phyloP scores from a whole-genome alignment of 1,140 invertebrate species.

The Sitophilus oryzae region DNA sequence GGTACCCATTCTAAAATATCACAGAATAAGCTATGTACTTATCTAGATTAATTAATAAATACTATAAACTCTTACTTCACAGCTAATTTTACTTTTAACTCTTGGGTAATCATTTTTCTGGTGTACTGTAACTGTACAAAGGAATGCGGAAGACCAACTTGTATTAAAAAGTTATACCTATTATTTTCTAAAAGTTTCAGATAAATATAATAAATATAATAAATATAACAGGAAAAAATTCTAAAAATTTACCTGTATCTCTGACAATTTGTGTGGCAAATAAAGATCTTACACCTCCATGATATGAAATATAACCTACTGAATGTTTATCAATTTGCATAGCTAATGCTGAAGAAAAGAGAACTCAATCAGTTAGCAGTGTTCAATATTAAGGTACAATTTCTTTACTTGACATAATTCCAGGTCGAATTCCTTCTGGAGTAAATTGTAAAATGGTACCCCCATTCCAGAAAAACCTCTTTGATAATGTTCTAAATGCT shows the following conservation, averaged over 20 bases:
- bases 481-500: conserved; percentile 64
- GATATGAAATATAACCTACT: conserved; percentile 80
- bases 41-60: not conserved
- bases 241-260: conserved; percentile 54
- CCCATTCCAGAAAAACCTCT: conserved; percentile 66
- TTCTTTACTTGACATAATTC: conserved; percentile 61
- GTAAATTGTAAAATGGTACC: conserved; percentile 66
- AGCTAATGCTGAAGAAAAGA: conserved; percentile 61
- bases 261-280: conserved; percentile 75
- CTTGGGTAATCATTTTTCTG: conserved; percentile 69
- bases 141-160: conserved; percentile 77
- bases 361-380: conserved; percentile 5
- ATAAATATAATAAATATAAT: conserved; percentile 2
- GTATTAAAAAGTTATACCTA: conserved; percentile 60
- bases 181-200: conserved; percentile 39
- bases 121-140: conserved; percentile 70
- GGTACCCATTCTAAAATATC: conserved; percentile 65
- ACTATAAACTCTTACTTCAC: conserved; percentile 60
- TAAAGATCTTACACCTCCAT: conserved; percentile 63
- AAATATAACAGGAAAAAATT: not conserved
- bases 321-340: conserved; percentile 80
- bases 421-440: conserved; percentile 62
- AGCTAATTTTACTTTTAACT: conserved; percentile 67
- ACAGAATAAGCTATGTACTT: not conserved
- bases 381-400: conserved; percentile 26